Evolutionary conservation across 2,888 invertebrate species (phyloP).

Genomic region (Eupeodes luniger): DNA sequence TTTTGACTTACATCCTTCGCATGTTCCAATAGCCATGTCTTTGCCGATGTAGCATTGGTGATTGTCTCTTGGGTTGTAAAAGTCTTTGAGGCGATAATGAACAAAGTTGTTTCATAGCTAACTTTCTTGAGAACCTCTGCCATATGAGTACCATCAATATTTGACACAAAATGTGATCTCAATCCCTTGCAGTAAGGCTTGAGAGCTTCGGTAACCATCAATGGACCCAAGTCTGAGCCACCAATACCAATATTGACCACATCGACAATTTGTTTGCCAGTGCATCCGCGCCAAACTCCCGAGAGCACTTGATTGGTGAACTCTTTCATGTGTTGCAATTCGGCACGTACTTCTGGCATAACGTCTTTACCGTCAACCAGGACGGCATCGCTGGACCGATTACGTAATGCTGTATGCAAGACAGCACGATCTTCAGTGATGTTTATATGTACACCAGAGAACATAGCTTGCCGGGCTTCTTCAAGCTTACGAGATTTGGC

Average conservation of each 20-base stretch:
- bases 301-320: conserved; percentile 92
- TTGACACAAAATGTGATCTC: conserved; percentile 97
- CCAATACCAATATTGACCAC: conserved; percentile 99
- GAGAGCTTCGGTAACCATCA: conserved; percentile 99
- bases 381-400: conserved; percentile 89
- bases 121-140: conserved; percentile 96
- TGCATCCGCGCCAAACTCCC: conserved; percentile 91
- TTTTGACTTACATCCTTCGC: conserved; percentile 92
- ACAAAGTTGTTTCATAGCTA: conserved; percentile 96
- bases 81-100: conserved; percentile 99
- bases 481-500: conserved; percentile 93
- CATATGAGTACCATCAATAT: conserved; percentile 99
- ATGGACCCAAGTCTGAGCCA: conserved; percentile 98
- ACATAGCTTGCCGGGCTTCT: conserved; percentile 96
- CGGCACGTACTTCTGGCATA: conserved; percentile 95
- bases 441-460: conserved; percentile 96
- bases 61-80: conserved; percentile 99
- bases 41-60: conserved; percentile 99
- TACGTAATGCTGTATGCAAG: conserved; percentile 96
- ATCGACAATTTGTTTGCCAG: conserved; percentile 97
- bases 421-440: conserved; percentile 98
- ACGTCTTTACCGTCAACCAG: conserved; percentile 94
- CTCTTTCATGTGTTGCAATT: conserved; percentile 96
- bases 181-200: conserved; percentile 95
- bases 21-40: conserved; percentile 94